Base-by-base conservation (phyloP, 1,140 invertebrate genomes). In the Anadara kagoshimensis region DNA sequence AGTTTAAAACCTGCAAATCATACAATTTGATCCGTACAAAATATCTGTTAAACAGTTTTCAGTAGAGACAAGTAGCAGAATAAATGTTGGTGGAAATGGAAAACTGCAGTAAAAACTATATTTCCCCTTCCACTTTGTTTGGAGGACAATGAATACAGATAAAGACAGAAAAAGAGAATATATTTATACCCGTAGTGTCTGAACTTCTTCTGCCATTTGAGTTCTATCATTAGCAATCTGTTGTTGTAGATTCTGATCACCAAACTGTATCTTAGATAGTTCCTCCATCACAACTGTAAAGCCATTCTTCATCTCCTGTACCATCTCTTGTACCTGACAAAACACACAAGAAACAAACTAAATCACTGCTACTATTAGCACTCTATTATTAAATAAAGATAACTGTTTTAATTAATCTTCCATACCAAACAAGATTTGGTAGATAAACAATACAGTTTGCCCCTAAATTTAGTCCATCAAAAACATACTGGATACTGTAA, bases 311-410 rank as follows among this genome's bases (percentile, higher is more conserved):
- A 81, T 81, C 69, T 81, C 79, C 61, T 74, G 68, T 11, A 81
- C 79, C 76, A 81, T 81, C 29, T 81, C 79, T 53, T 81, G 73
- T 18, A 81, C 70, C 79, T 81, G 8, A 14, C 68, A 64, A 49
- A 49, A 49, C 1, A 49, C 14, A 49, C 10, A 47, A 47, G 16
- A 16, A 47, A 16, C 8, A 47, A 16, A 47, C 8, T n/a, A n/a
- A 10, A 18, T 49, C 47, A 49, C 18, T 18, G 14, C 36, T 8
- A 18, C 3, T 22, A 22, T 22, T 11, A 57, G 36, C 8, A 26
- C 24, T 22, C 22, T 57, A 22, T 26, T 29, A 24, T 12, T 57
- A 20, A 14, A 8, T 7, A 14, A 36, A 57, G 14, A 4, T 24
- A 36, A 22, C 22, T 5, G 4, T 57, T 14, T 29, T 14, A 1